phyloP scores from a whole-genome alignment of 2,113 vertebrate species.

The Amazona guildingii region DNA sequence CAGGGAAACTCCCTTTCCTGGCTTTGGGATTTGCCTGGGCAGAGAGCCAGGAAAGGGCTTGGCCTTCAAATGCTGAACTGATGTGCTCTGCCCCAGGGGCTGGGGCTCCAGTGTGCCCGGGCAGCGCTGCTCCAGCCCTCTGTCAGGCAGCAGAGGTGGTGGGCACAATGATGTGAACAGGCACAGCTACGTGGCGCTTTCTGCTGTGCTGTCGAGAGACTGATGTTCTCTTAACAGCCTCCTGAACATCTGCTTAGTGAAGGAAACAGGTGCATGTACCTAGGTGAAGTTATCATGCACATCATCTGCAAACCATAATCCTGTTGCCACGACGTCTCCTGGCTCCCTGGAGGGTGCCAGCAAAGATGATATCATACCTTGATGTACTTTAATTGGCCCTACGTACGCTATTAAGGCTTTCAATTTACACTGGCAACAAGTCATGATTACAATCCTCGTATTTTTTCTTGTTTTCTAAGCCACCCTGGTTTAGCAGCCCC shows the following conservation, averaged over 20 bases:
- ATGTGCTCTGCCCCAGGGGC: neutral
- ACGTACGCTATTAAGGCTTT: neutral
- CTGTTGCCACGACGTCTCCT: neutral
- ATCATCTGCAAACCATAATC: constrained; percentile 34
- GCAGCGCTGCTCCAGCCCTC: neutral
- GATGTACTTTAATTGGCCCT: neutral
- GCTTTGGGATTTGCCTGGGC: neutral
- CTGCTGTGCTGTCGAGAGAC: neutral
- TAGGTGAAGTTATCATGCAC: constrained; percentile 1
- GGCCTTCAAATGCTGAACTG: neutral
- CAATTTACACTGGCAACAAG: constrained; percentile 7
- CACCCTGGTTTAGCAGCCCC: neutral
- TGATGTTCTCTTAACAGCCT: constrained; percentile 28
- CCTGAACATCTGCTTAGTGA: neutral
- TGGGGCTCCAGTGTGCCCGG: neutral
- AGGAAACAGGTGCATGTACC: constrained; percentile 23
- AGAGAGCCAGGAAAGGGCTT: neutral
- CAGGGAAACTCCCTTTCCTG: neutral
- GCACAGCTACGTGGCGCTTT: neutral
- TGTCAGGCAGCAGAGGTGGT: neutral
- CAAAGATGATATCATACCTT: constrained; percentile 6
- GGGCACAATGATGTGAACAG: neutral
- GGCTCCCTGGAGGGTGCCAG: constrained; percentile 18
- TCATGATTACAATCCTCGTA: neutral
- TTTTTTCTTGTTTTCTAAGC: neutral